Evolutionary conservation across 2,888 invertebrate species (phyloP), one percentile per base, ranked within the genome.

Genomic region (Callosobruchus maculatus): DNA sequence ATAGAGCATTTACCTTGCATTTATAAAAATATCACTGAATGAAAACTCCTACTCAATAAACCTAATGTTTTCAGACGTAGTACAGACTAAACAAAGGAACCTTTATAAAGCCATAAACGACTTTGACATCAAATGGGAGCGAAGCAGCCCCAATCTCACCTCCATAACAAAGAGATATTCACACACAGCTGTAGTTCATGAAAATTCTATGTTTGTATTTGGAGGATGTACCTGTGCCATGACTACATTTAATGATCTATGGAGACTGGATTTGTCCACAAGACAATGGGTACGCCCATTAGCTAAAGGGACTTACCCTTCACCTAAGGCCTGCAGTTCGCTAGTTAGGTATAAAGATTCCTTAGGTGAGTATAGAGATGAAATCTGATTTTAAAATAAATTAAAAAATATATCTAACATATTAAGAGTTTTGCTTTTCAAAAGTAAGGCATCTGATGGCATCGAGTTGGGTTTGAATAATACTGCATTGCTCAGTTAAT

Each of bases 201-300:
- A 93, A 77, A 95, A 95, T 86, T 93, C 92, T 3, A 95, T 98
- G 95, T 98, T 95, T 84, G 92, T 98, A 70, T 98, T 98, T 90
- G 98, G 98, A 49, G 98, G 98, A 0, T 98, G 97, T 82, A 97
- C 98, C 18, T 94, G 95, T 67, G 94, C 95, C 73, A 94, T 95
- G 82, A 98, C 98, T 21, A 96, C 98, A 20, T 98, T 98, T 84
- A 98, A 99, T 88, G 98, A 99, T 88, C 89, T 99, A 49, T 98
- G 98, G 98, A 90, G 92, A 78, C 92, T 98, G 86, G 96, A 98
- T 88, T 90, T 98, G 76, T 94, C 94, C 0, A 93, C 91, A 70
- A 90, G 96, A 81, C 90, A 92, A 80, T 98, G 98, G 98, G 90
- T 94, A 22, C 89, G 96, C 78, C 94, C 95, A 0, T 87, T 95